Conservation (phyloP, 1,140 invertebrate species). For the Lepidurus apus region DNA sequence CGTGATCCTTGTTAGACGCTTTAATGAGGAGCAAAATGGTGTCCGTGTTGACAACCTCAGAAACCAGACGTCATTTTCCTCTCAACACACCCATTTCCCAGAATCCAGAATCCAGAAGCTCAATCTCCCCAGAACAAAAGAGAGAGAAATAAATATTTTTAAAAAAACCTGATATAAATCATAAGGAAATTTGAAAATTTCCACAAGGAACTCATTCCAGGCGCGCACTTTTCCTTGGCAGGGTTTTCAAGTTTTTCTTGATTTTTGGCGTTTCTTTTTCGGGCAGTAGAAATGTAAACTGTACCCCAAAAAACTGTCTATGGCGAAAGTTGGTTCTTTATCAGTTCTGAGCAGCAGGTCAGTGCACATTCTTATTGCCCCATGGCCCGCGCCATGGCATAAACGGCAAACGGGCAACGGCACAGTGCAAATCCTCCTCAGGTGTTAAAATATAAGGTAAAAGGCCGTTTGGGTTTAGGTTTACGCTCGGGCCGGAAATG, state of each 20-base stretch:
- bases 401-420: background rate
- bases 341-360: background rate
- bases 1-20: constrained; percentile 4
- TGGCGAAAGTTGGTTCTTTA: background rate
- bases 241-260: no score
- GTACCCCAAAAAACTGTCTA: background rate
- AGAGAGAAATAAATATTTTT: background rate
- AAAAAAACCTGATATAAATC: background rate
- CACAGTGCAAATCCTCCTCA: constrained; percentile 18
- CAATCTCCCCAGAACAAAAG: background rate
- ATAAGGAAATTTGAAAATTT: background rate
- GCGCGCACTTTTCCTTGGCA: no score
- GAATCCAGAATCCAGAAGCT: background rate
- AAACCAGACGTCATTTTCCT: background rate
- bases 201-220: no score
- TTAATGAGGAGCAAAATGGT: background rate
- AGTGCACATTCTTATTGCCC: background rate
- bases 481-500: background rate
- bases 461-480: background rate
- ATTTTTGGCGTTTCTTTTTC: no score
- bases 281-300: no score
- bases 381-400: background rate
- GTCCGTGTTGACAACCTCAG: background rate
- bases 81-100: background rate
- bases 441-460: constrained; percentile 4